Evolutionary conservation across 2,113 vertebrate genomes (phyloP).

Genomic region (Ammodytes marinus): DNA sequence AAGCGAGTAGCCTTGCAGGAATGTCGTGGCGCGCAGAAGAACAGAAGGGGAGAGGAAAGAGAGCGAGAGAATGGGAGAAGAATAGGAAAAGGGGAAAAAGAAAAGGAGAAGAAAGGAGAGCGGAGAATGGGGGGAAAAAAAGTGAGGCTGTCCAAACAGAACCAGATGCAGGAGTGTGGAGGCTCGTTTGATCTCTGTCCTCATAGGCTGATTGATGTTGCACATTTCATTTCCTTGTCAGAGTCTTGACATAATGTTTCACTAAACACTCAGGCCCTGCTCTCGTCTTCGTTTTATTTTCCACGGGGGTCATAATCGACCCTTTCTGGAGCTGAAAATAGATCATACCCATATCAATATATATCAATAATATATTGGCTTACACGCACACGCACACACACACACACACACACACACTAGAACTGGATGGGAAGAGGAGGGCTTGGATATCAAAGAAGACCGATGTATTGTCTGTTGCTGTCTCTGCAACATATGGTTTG

Average conservation of each 20-base stretch:
- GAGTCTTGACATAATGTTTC: slow-evolving; percentile 86
- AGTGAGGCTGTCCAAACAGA: slow-evolving; percentile 81
- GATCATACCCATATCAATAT: slow-evolving; percentile 66
- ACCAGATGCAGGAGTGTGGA: slow-evolving; percentile 81
- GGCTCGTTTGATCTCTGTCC: slow-evolving; percentile 85
- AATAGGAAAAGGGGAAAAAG: slow-evolving; percentile 69
- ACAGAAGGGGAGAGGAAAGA: slow-evolving; percentile 51
- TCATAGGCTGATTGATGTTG: slow-evolving; percentile 86
- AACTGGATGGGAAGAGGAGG: neutral
- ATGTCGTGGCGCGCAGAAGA: slow-evolving; percentile 76
- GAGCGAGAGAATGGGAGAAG: slow-evolving; percentile 49
- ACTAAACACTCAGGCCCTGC: slow-evolving; percentile 82
- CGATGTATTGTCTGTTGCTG: slow-evolving; percentile 72
- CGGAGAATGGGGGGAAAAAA: slow-evolving; percentile 51
- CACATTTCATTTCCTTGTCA: slow-evolving; percentile 86
- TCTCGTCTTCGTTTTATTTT: slow-evolving; percentile 75
- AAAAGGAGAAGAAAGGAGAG: slow-evolving; percentile 70
- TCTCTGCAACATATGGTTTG: slow-evolving; percentile 67
- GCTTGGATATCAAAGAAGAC: slow-evolving; percentile 74
- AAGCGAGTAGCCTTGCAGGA: slow-evolving; percentile 76
- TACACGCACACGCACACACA: slow-evolving; percentile 25
- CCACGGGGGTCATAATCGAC: slow-evolving; percentile 75
- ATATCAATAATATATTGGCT: slow-evolving; percentile 56
- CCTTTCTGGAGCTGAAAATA: slow-evolving; percentile 71
- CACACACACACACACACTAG: slow-evolving; percentile 4